Conservation (phyloP, 2,888 invertebrate species). For the Cordilura impudica region DNA sequence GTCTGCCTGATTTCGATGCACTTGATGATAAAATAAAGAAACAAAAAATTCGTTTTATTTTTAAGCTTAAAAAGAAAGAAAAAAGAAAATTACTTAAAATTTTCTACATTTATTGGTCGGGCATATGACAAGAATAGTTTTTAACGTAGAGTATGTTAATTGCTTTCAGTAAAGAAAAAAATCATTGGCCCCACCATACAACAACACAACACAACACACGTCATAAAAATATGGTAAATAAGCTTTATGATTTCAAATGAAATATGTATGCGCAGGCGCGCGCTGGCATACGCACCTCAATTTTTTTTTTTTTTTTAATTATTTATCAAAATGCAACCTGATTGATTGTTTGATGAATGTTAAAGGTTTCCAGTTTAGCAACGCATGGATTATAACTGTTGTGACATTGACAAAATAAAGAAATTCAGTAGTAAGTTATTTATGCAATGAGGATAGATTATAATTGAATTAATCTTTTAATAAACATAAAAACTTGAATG, state of each 20-base stretch:
- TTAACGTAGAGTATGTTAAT: neutral
- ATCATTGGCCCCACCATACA: neutral
- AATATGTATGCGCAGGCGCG: neutral
- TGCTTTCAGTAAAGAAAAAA: neutral
- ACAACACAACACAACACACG: too few species aligned
- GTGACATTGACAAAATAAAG: slow-evolving; percentile 38
- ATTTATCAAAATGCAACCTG: neutral
- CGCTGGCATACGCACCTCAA: neutral
- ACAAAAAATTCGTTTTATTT: neutral
- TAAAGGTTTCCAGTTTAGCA: neutral
- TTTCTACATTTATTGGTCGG: neutral
- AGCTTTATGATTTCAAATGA: neutral
- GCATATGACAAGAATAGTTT: neutral
- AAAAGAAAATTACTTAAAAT: neutral
- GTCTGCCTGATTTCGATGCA: neutral
- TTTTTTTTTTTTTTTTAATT: neutral
- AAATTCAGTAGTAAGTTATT: neutral
- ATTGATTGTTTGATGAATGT: neutral
- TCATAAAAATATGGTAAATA: neutral
- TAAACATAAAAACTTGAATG: neutral
- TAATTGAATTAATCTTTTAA: neutral
- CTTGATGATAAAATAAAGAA: slow-evolving; percentile 11
- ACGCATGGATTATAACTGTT: neutral
- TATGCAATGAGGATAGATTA: neutral
- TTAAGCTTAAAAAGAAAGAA: neutral